A percentile compares a stretch with the other conserved stretches of the same genome.
These are phyloP conservation scores for Bergia sp. DNA, from an alignment of 92 coral and sea anemone genomes.

Conservation along the genomic window DNA sequence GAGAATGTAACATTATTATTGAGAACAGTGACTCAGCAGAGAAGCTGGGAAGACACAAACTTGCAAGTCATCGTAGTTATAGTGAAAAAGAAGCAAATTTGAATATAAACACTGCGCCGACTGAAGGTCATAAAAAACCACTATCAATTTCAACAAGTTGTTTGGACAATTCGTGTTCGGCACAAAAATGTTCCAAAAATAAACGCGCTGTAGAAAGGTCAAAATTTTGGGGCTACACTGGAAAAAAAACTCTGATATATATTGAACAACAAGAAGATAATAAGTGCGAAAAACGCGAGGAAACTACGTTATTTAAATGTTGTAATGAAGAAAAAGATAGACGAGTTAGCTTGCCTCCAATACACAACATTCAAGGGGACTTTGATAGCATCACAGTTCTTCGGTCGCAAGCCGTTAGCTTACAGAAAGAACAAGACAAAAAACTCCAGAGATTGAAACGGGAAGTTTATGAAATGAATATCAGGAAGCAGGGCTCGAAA, in stretches of 20 bases:
- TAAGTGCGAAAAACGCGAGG: not conserved
- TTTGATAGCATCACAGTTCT: constrained; percentile 2
- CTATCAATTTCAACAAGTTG: not conserved
- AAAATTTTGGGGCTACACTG: not conserved
- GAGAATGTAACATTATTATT: not conserved
- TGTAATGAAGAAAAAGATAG: not conserved
- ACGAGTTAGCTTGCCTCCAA: not conserved
- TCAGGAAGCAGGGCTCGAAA: not conserved
- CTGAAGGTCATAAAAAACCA: not conserved
- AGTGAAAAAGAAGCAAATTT: not conserved
- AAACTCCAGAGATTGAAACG: constrained; percentile 51
- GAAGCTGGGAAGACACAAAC: not conserved
- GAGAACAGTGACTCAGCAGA: not conserved
- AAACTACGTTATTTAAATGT: not conserved
- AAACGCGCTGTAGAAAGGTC: not conserved
- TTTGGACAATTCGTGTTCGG: not conserved
- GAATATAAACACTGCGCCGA: not conserved
- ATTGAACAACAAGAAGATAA: not conserved
- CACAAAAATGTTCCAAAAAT: not conserved
- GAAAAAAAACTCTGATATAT: not conserved
- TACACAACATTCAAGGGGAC: not conserved
- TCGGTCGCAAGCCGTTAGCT: not conserved
- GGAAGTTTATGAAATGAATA: constrained; percentile 48
- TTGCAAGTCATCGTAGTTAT: not conserved
- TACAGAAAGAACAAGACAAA: constrained; percentile 34